These are phyloP conservation scores for Alligator sinensis DNA, from an alignment of 2,113 vertebrate species.

Conservation along the genomic window DNA sequence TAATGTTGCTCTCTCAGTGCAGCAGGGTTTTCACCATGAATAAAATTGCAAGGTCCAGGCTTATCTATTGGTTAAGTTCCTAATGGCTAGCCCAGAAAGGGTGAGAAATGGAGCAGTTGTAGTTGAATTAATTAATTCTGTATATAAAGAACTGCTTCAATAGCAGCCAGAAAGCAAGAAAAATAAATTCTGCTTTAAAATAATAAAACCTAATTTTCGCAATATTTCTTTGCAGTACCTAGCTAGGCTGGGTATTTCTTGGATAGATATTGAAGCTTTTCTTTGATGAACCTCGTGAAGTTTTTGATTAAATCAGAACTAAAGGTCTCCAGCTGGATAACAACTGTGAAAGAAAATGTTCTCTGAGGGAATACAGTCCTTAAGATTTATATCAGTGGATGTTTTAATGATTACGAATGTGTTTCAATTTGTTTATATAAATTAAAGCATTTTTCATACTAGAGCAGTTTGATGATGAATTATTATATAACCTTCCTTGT, in stretches of 20 bases:
- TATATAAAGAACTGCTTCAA: not conserved
- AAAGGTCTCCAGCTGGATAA: not conserved
- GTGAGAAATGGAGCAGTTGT: not conserved
- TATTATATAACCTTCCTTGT: not conserved
- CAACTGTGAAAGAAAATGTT: conserved; percentile 14
- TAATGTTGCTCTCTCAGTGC: not conserved
- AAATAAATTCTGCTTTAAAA: not conserved
- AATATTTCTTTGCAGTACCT: not conserved
- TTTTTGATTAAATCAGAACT: conserved; percentile 11
- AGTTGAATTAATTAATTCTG: not conserved
- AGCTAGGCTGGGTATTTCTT: not conserved
- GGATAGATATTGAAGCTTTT: not conserved
- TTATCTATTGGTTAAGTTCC: not conserved
- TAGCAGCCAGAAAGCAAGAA: not conserved
- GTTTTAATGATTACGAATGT: not conserved
- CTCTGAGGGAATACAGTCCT: not conserved
- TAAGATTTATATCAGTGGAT: not conserved
- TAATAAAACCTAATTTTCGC: not conserved
- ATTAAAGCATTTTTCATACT: not conserved
- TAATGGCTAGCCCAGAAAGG: not conserved
- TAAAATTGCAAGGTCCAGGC: not conserved
- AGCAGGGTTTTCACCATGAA: not conserved
- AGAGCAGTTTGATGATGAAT: not conserved
- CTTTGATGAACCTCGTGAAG: not conserved
- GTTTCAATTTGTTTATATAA: not conserved